Evolutionary conservation across 1,140 invertebrate genomes (phyloP).

Genomic region (Plectus sambesii): DNA sequence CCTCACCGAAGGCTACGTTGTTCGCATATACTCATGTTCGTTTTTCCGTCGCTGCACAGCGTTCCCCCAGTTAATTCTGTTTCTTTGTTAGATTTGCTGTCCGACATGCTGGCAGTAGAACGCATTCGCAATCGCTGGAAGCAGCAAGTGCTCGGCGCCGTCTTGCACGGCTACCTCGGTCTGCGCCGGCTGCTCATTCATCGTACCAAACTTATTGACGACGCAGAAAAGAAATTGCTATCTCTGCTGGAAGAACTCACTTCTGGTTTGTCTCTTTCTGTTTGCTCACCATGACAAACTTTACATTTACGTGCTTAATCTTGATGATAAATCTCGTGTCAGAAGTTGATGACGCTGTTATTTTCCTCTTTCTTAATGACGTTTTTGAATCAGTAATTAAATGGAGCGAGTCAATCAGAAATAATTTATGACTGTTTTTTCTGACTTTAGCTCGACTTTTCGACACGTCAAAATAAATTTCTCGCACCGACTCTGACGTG

Average conservation of each 20-base stretch:
- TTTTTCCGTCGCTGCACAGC: background rate
- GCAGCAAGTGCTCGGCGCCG: constrained; percentile 68
- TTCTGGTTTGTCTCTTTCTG: constrained; percentile 54
- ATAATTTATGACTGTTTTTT: too few relatives aligned
- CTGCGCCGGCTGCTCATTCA: constrained; percentile 80
- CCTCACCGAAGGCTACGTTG: constrained; percentile 66
- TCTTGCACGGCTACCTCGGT: constrained; percentile 83
- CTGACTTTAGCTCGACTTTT: too few relatives aligned
- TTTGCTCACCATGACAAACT: too few relatives aligned
- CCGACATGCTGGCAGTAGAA: constrained; percentile 58
- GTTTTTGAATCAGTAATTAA: too few relatives aligned
- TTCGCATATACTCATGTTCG: constrained; percentile 45
- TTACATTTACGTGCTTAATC: too few relatives aligned
- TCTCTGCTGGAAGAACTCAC: constrained; percentile 93
- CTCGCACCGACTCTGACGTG: too few relatives aligned
- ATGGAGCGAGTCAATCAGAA: too few relatives aligned
- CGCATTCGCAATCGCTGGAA: constrained; percentile 75
- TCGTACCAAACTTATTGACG: constrained; percentile 81
- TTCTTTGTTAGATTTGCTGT: constrained; percentile 65
- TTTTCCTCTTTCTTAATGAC: too few relatives aligned
- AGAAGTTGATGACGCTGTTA: too few relatives aligned
- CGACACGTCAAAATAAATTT: too few relatives aligned
- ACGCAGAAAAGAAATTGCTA: constrained; percentile 86
- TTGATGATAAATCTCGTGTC: too few relatives aligned
- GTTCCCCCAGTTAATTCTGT: constrained; percentile 1